Evolutionary conservation across 2,113 vertebrate genomes (phyloP).

Genomic region (Macrotus californicus): DNA sequence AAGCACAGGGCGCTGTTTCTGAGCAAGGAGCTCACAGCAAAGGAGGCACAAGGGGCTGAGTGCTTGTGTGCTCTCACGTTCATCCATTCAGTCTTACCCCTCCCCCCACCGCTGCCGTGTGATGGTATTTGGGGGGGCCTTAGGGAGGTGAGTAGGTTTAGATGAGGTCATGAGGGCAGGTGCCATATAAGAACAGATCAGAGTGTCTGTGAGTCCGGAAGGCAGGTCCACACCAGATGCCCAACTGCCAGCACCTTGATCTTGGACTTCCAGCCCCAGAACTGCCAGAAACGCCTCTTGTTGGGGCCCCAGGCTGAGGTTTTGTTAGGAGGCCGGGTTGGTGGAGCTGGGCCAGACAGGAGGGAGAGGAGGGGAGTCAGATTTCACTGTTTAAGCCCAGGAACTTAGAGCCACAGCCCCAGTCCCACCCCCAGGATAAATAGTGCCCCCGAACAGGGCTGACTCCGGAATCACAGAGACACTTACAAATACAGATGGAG

Average conservation of each 20-base stretch:
- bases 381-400: too few relatives aligned
- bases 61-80: too few relatives aligned
- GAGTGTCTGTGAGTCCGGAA: background rate
- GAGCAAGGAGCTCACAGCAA: background rate
- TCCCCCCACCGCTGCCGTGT: accelerated
- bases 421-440: accelerated
- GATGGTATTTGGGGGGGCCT: too few relatives aligned
- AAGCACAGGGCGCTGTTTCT: accelerated
- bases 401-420: background rate
- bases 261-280: background rate
- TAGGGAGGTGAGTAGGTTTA: background rate
- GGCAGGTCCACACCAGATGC: accelerated
- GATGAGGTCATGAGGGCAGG: accelerated
- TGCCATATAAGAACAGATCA: background rate
- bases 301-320: too few relatives aligned
- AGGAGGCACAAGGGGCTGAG: accelerated
- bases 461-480: background rate
- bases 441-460: accelerated
- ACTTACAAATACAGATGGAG: too few relatives aligned
- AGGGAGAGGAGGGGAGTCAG: too few relatives aligned
- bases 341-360: too few relatives aligned
- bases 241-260: accelerated
- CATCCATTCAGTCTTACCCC: accelerated
- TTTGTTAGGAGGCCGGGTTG: too few relatives aligned
- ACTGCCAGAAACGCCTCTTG: background rate